Base-by-base conservation (phyloP, 2,113 vertebrate species). In the Myotis lucifugus region DNA sequence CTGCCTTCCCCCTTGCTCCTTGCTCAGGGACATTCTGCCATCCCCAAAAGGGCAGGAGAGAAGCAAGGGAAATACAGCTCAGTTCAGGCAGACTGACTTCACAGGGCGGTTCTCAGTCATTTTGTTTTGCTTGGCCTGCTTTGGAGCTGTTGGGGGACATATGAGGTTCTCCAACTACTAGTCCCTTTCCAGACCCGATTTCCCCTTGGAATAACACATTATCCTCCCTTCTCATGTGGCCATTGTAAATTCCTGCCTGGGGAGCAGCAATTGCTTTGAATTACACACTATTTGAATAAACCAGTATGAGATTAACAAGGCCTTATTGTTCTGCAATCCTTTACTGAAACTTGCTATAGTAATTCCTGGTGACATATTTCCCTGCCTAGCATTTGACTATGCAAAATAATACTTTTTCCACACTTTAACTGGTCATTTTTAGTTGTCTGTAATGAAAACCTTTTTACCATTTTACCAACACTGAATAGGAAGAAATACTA, bases 211-310 rank as follows among this genome's bases (percentile, higher is more conserved):
- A 84, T 91, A 85, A 97, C 92, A 93, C 85, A 88, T 70, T 92
- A 96, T 72, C 73, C 86, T 92, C 67, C 84, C 87, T 96, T 94
- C 79, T 64, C 93, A 92, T 61, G 56, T 74, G 79, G 92, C 82
- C 72, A n/a, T 96, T 93, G 77, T 97, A 93, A 96, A 95, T 93
- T 97, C 90, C 95, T 96, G 88, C 78, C 92, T 95, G 74, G 88
- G 92, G 95, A 97, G 95, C 69, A 97, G 93, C 90, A 90, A 93
- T 97, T 96, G 92, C 85, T 96, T 96, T 96, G 92, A 95, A 95
- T 97, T 96, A 95, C 32, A 96, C 46, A 78, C 85, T 92, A 70
- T 94, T 93, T 93, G 90, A 96, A 97, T 95, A 92, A 96, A 85
- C 54, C 88, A 83, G 76, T 90, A 70, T 73, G 66, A 72, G 85